Evolutionary conservation across 2,888 invertebrate species (phyloP), one percentile per base, ranked within the genome.

Genomic region (Drosophila koepferae): DNA sequence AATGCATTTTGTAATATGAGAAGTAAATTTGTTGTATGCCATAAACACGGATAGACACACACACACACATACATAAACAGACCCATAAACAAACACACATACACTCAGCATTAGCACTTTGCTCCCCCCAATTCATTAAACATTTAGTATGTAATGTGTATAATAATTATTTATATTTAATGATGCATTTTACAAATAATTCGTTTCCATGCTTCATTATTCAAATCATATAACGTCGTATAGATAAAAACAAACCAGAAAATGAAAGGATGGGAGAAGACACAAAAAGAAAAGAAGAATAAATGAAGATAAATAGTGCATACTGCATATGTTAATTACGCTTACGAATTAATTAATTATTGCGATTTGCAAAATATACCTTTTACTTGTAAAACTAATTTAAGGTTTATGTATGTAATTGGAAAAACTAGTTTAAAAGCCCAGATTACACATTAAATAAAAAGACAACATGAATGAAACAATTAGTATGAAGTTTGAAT

Each of bases 361-460:
- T 65, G 75, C 78, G 68, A 65, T 74, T 72, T 72, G 75, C 78
- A 44, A 69, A 66, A 66, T 67, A 75, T 72, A 78, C 72, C 61
- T 75, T 78, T 78, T 64, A 79, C 63, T 70, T 79, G 76, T 78
- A 73, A 78, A 76, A 73, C 64, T 70, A 76, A 38, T 67, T 55
- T 79, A 70, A 79, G 76, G 54, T 72, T 76, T 70, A 67, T 78
- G 75, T 76, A 79, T 76, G 76, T 78, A 76, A 78, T 78, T 78
- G 78, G 66, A 78, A 78, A 49, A 51, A 73, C 63, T 78, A 79
- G 76, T 76, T 76, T 78, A 79, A 76, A 75, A 66, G 46, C 56
- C 61, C 61, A 67, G 40, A 70, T 77, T 77, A 71, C 54, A 68
- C 23, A 54, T 54, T 38, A 38, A 73, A 79, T 79, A 78, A 78